Conservation (phyloP, 2,888 invertebrate genomes). For the Melipona bicolor region DNA sequence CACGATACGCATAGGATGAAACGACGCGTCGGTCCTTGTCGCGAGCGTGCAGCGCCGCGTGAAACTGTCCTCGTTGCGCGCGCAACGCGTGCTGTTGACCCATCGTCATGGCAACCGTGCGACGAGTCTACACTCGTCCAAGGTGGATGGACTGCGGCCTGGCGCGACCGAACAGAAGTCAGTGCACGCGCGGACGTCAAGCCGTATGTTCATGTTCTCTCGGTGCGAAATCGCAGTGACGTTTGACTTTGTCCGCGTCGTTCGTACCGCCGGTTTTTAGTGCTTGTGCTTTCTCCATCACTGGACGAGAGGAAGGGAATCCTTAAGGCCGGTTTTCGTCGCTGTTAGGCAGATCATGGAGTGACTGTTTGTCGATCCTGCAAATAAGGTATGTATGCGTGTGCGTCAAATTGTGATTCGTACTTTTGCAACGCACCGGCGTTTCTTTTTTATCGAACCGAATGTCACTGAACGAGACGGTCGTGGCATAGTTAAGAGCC, state of each 20-base stretch:
- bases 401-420: neutral
- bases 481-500: neutral
- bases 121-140: slow-evolving; percentile 67
- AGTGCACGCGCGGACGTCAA: slow-evolving; percentile 82
- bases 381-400: slow-evolving; percentile 13
- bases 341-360: slow-evolving; percentile 52
- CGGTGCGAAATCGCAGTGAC: slow-evolving; percentile 22
- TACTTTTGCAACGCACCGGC: neutral
- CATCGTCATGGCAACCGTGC: slow-evolving; percentile 74
- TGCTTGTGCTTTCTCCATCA: slow-evolving; percentile 56
- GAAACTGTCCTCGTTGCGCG: slow-evolving; percentile 56
- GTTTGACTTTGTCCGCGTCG: slow-evolving; percentile 38
- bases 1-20: neutral
- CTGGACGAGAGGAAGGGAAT: slow-evolving; percentile 1
- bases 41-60: neutral
- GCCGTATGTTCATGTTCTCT: slow-evolving; percentile 72
- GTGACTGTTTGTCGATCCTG: slow-evolving; percentile 45
- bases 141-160: slow-evolving; percentile 71
- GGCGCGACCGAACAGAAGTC: slow-evolving; percentile 76
- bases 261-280: slow-evolving; percentile 35
- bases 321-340: slow-evolving; percentile 27
- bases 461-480: neutral
- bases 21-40: slow-evolving; percentile 24
- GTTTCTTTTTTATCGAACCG: neutral
- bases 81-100: slow-evolving; percentile 68